These are phyloP conservation scores for Turritopsis rubra DNA, from an alignment of 30 jellyfish, hydroid and myxozoan species.

Conservation along the genomic window DNA sequence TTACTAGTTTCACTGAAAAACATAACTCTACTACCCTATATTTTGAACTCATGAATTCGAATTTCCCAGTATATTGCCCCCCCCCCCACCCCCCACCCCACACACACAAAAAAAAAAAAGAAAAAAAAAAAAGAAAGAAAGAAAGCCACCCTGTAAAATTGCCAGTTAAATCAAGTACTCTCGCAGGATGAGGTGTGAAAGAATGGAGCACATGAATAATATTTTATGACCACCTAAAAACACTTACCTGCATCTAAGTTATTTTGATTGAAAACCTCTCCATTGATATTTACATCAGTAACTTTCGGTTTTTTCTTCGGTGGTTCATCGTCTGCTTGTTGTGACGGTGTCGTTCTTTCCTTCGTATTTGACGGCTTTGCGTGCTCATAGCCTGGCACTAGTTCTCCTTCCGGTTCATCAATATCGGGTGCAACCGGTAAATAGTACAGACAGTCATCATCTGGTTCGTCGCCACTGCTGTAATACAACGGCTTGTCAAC, in stretches of 20 bases:
- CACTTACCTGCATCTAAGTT: conserved; percentile 26
- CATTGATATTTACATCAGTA: conserved; percentile 70
- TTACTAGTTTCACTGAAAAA: no score
- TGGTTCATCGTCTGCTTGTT: conserved; percentile 16
- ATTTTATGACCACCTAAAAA: background rate
- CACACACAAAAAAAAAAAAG: no score
- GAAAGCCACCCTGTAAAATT: no score
- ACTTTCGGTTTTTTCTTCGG: conserved; percentile 57
- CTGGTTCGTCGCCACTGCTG: conserved; percentile 92
- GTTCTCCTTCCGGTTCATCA: conserved; percentile 87
- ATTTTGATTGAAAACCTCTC: conserved; percentile 67
- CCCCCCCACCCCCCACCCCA: no score
- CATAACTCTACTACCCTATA: no score
- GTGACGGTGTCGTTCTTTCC: background rate
- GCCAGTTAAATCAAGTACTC: no score
- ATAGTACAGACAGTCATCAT: conserved; percentile 66
- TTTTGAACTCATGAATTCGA: no score
- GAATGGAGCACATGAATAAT: no score
- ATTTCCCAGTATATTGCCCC: no score
- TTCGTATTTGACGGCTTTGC: background rate
- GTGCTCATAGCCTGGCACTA: conserved; percentile 27
- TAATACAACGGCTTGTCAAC: conserved; percentile 80
- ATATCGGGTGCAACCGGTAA: conserved; percentile 98
- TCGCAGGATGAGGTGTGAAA: no score
- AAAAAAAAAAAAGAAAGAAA: no score